Evolutionary conservation across 1,140 invertebrate genomes (phyloP), one percentile per base, ranked within the genome.

Genomic region (Armadillidium nasatum): DNA sequence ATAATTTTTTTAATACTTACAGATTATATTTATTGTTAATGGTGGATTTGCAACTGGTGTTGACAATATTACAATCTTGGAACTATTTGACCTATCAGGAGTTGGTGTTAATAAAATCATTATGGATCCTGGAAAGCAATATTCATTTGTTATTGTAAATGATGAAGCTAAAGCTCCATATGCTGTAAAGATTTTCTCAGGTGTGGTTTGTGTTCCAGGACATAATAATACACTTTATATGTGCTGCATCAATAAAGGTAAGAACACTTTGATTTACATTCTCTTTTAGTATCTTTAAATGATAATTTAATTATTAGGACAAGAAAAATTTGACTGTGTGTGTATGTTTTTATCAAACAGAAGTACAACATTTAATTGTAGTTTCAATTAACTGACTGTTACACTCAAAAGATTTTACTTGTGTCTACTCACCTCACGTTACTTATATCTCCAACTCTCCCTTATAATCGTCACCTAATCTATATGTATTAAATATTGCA

Each of bases 21-120:
- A 60, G 50, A 60, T 60, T 60, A 60, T 60, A 15, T 60, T 60
- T 19, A 60, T 60, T 7, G 50, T 60, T 15, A 60, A 60, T 60
- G 50, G 50, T 15, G 50, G 50, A 2, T 19, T 60, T 60, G 19
- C 50, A 60, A 60, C 50, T 60, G 50, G 50, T 60, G 50, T 60
- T 13, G 50, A 60, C 19, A 60, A 60, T 60, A 19, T 60, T 19
- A 60, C 50, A 60, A 60, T 60, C 7, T 15, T 60, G 50, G 50
- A 60, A 19, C 50, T 60, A 13, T 60, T 60, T 19, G 7, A 4
- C 11, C 11, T 15, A 60, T 60, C 50, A 15, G 50, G 50, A 60
- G 4, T 60, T 19, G 7, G 7, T 19, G 11, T 60, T 19, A 60
- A 60, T 7, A 60, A 19, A 60, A 60, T 60, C 19, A 60, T 60